Percentiles rank a stretch among this genome's conserved stretches.
Conservation (phyloP, 2,113 vertebrate species). For the Clarias magur region DNA sequence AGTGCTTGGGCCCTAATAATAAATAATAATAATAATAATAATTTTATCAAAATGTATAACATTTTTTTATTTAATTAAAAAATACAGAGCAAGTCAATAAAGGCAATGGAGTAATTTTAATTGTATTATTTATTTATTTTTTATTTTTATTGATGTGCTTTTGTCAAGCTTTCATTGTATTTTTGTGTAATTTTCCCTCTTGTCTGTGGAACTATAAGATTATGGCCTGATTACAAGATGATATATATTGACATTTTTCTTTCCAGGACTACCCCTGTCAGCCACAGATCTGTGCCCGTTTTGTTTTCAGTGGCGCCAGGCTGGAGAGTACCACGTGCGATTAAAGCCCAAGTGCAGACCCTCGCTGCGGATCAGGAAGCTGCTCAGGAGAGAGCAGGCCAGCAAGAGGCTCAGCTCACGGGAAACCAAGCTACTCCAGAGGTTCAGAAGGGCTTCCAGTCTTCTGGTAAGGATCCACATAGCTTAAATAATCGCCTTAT, state of each 20-base stretch:
- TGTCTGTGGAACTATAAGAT: not conserved
- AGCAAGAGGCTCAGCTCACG: slow-evolving; percentile 76
- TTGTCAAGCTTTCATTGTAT: not conserved
- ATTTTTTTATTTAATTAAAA: no score
- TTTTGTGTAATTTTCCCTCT: not conserved
- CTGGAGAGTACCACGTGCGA: slow-evolving; percentile 77
- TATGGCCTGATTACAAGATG: not conserved
- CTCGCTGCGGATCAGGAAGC: slow-evolving; percentile 73
- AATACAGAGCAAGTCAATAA: not conserved
- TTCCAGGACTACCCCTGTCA: slow-evolving; percentile 53
- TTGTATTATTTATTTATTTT: no score
- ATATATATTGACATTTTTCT: slow-evolving; percentile 17
- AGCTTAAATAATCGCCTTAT: not conserved
- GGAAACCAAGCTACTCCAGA: slow-evolving; percentile 78
- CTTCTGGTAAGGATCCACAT: slow-evolving; percentile 78
- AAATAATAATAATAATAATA: no score
- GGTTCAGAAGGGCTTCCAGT: slow-evolving; percentile 79
- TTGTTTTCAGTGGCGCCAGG: slow-evolving; percentile 84
- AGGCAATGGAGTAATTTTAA: not conserved
- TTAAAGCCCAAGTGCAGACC: slow-evolving; percentile 80
- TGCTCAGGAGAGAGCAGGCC: slow-evolving; percentile 75
- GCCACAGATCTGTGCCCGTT: slow-evolving; percentile 72
- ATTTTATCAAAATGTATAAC: no score
- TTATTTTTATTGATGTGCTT: no score
- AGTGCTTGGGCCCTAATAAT: no score